Conservation (phyloP, 2,113 vertebrate species). For the Bubo blakistoni region DNA sequence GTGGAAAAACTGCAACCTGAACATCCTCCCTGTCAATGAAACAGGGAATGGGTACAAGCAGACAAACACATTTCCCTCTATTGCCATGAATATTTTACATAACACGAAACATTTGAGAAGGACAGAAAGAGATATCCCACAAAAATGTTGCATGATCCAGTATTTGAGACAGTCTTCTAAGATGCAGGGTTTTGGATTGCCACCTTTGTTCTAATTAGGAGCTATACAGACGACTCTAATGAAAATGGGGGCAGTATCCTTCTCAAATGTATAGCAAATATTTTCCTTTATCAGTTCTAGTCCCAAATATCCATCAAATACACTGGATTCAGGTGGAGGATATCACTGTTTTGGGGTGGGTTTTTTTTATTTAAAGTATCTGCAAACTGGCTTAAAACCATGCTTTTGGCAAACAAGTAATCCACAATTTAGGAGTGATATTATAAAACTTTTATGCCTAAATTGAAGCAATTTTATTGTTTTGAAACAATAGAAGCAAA, state of each 20-base stretch:
- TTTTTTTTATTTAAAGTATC: not conserved
- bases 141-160: not conserved
- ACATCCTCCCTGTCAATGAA: not conserved
- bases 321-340: accelerated
- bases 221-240: not conserved
- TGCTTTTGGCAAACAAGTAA: not conserved
- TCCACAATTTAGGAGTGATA: not conserved
- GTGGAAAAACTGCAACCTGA: not conserved
- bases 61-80: not conserved
- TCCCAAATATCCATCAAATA: not conserved
- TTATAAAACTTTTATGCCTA: not conserved
- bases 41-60: not conserved
- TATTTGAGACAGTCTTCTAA: not conserved
- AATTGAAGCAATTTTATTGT: not conserved
- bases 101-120: not conserved
- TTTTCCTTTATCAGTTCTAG: not conserved
- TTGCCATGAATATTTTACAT: not conserved
- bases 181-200: not conserved
- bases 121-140: not conserved
- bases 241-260: not conserved
- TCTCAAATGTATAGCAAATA: not conserved
- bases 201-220: not conserved
- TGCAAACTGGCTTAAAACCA: not conserved
- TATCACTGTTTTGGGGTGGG: not conserved
- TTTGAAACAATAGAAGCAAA: not conserved